Percentiles rank a stretch among this genome's conserved stretches.
Evolutionary conservation across 1,140 invertebrate genomes (phyloP).

Genomic region (Protaetia brevitarsis): DNA sequence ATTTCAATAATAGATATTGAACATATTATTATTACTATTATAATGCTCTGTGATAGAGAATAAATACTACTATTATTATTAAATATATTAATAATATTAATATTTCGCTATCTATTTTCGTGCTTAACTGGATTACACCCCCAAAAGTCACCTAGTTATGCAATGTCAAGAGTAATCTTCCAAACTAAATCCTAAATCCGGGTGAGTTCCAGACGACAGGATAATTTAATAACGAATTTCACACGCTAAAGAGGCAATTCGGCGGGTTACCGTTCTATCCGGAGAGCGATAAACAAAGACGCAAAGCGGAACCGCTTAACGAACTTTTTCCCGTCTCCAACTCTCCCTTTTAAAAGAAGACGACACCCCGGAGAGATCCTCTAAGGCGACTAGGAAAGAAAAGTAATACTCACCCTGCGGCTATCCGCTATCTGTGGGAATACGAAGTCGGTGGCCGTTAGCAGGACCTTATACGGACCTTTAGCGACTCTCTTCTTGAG

Average conservation of each 20-base stretch:
- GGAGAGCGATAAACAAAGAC: neutral
- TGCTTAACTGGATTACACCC: no score
- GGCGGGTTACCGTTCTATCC: neutral
- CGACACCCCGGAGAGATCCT: neutral
- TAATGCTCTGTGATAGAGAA: no score
- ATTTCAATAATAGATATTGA: no score
- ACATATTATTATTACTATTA: no score
- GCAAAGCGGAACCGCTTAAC: neutral
- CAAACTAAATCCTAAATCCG: no score
- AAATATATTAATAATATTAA: no score
- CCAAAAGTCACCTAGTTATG: no score
- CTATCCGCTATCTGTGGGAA: constrained; percentile 66
- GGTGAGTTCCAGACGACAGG: neutral
- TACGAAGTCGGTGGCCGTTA: constrained; percentile 71
- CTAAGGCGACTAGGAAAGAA: neutral
- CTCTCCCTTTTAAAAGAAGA: neutral
- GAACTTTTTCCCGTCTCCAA: neutral
- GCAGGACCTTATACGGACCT: constrained; percentile 72
- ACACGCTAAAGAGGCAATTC: neutral
- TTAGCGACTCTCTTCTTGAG: constrained; percentile 66
- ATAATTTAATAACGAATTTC: neutral
- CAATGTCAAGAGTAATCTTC: no score
- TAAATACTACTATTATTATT: no score
- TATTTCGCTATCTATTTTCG: no score
- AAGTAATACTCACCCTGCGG: constrained; percentile 55